Conservation (phyloP, 2,888 invertebrate species). For the Synanthedon formicaeformis region DNA sequence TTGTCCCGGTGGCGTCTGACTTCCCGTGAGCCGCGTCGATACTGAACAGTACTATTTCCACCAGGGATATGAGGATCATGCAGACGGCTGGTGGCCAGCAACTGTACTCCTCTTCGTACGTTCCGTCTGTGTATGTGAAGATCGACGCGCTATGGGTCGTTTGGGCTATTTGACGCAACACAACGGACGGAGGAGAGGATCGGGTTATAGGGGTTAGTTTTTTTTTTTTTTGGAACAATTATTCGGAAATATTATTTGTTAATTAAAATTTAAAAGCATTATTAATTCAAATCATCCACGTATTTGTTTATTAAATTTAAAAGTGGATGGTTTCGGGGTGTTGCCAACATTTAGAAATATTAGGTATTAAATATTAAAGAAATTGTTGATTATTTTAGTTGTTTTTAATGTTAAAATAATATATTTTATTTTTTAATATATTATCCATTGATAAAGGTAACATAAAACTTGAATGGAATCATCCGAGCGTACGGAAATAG, state of each 20-base stretch:
- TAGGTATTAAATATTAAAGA: too few relatives aligned
- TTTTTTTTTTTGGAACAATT: not conserved
- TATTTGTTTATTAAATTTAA: too few relatives aligned
- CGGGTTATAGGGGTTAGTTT: not conserved
- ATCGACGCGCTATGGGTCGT: conserved; percentile 39
- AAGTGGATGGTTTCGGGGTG: too few relatives aligned
- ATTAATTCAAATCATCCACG: too few relatives aligned
- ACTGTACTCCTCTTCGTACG: conserved; percentile 91
- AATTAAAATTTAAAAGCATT: too few relatives aligned
- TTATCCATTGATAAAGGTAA: too few relatives aligned
- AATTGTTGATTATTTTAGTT: too few relatives aligned
- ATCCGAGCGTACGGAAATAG: conserved; percentile 26
- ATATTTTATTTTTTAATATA: too few relatives aligned
- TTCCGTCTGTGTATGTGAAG: conserved; percentile 74
- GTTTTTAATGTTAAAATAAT: too few relatives aligned
- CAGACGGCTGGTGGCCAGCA: conserved; percentile 94
- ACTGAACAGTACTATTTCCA: conserved; percentile 85
- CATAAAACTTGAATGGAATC: not conserved
- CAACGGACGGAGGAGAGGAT: conserved; percentile 19
- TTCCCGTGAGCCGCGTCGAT: conserved; percentile 60
- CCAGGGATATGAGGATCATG: conserved; percentile 88
- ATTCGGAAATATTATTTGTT: too few relatives aligned
- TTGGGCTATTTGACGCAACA: conserved; percentile 26
- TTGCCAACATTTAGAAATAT: too few relatives aligned
- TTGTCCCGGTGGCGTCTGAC: conserved; percentile 76